Evolutionary conservation across 2,888 invertebrate species (phyloP).

Genomic region (Eretmocerus hayati): DNA sequence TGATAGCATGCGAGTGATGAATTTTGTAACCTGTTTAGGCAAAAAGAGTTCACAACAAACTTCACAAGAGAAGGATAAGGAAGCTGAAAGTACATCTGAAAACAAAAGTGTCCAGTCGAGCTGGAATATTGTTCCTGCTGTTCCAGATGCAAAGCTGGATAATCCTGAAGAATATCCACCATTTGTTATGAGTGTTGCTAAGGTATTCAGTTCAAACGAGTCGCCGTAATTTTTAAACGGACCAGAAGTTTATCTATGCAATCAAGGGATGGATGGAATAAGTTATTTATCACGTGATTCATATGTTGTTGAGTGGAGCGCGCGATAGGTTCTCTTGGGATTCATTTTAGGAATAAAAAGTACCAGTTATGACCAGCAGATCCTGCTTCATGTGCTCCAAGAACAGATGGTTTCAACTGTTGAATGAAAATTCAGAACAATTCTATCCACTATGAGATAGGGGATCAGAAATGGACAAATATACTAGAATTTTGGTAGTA

Average conservation of each 20-base stretch:
- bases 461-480: too few relatives aligned
- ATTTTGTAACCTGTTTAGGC: conserved; percentile 37
- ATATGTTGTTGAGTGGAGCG: too few relatives aligned
- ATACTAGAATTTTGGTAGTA: too few relatives aligned
- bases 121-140: conserved; percentile 40
- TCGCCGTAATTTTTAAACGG: conserved; percentile 19
- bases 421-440: too few relatives aligned
- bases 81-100: conserved; percentile 18
- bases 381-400: too few relatives aligned
- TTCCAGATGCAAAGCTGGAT: conserved; percentile 38
- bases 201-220: conserved; percentile 37
- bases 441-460: too few relatives aligned
- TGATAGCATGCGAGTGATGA: conserved; percentile 18
- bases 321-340: too few relatives aligned
- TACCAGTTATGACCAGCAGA: too few relatives aligned
- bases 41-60: conserved; percentile 36
- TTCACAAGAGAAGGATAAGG: conserved; percentile 31
- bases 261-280: conserved; percentile 27
- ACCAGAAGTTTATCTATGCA: conserved; percentile 9
- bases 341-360: too few relatives aligned
- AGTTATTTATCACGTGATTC: too few relatives aligned
- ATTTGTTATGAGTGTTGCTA: conserved; percentile 44
- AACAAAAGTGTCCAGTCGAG: conserved; percentile 34
- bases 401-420: too few relatives aligned
- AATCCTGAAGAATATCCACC: conserved; percentile 40